A percentile compares a stretch with the other conserved stretches of the same genome.
Conservation (phyloP, 2,797 vertebrate genomes). For the Myotis pilosus region DNA sequence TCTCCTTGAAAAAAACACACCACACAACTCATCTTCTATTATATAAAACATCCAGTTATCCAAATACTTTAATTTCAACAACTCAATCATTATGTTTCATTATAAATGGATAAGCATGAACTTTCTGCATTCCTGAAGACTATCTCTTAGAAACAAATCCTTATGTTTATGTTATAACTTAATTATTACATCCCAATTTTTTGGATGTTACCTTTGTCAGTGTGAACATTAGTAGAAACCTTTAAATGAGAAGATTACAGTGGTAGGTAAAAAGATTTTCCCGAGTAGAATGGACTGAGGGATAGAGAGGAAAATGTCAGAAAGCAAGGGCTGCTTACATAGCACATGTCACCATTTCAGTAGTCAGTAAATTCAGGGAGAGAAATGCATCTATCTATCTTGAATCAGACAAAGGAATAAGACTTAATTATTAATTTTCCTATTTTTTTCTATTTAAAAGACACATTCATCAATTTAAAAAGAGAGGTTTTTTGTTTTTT, state of each 20-base stretch:
- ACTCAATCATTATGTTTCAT: background rate
- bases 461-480: background rate
- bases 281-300: background rate
- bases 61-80: slow-evolving; percentile 13
- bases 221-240: background rate
- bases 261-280: background rate
- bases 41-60: background rate
- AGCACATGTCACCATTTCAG: background rate
- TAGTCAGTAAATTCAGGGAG: background rate
- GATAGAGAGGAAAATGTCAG: background rate
- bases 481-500: background rate
- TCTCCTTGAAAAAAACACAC: background rate
- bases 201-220: background rate
- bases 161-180: background rate
- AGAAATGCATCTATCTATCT: background rate
- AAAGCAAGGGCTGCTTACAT: background rate
- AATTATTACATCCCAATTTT: background rate
- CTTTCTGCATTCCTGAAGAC: background rate
- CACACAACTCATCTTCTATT: background rate
- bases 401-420: background rate
- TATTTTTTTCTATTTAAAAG: background rate
- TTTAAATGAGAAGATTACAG: background rate
- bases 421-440: background rate
- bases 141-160: background rate
- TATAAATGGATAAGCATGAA: background rate